phyloP scores from a whole-genome alignment of 2,113 vertebrate genomes.

The Oncorhynchus gorbuscha region DNA sequence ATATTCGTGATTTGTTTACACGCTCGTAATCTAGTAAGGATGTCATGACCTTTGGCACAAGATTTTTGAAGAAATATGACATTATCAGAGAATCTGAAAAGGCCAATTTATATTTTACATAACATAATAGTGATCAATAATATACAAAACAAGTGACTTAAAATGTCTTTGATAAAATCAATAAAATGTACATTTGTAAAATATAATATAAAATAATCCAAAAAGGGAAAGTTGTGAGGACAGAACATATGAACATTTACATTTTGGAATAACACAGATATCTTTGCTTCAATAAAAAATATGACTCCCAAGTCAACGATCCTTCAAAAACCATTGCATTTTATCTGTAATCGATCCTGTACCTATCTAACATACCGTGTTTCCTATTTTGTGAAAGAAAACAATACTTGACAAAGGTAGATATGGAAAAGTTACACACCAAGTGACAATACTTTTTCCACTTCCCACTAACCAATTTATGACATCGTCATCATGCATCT shows the following conservation, averaged over 20 bases:
- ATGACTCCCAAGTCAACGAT: not conserved
- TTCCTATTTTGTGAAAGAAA: conserved; percentile 37
- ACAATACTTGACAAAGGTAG: conserved; percentile 30
- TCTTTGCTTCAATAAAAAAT: too few species aligned
- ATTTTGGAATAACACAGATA: not conserved
- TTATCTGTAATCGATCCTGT: not conserved
- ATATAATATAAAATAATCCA: not conserved
- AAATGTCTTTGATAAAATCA: conserved; percentile 28
- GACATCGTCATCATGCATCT: conserved; percentile 40
- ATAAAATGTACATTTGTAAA: conserved; percentile 44
- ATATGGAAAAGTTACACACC: conserved; percentile 6
- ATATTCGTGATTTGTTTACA: not conserved
- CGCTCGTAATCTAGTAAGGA: conserved; percentile 34
- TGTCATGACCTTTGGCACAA: conserved; percentile 63
- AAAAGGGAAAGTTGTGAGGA: conserved; percentile 30
- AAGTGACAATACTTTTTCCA: not conserved
- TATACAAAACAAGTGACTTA: conserved; percentile 51
- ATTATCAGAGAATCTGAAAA: conserved; percentile 45
- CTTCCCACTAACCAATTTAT: conserved; percentile 66
- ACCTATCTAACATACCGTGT: conserved; percentile 32
- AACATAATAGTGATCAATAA: conserved; percentile 49
- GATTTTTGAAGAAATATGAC: conserved; percentile 38
- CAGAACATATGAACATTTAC: not conserved
- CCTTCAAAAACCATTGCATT: not conserved
- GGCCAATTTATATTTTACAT: conserved; percentile 29